Base-by-base conservation (phyloP, 2,888 invertebrate species). In the Aspidiotus rigidus region DNA sequence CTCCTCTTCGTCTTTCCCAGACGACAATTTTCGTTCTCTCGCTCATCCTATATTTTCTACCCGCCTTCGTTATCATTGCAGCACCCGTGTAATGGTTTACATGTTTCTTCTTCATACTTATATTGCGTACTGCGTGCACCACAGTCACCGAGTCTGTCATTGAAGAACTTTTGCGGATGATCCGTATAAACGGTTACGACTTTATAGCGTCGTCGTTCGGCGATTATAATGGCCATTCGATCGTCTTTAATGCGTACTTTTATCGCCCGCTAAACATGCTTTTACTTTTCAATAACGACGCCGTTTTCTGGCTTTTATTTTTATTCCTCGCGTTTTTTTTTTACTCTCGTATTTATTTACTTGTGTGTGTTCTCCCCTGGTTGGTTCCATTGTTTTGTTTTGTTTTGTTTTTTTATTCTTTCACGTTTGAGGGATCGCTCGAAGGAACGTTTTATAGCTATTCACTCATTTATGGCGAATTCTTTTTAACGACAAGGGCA, bases 221-320 rank as follows among this genome's bases (percentile, higher is more conserved):
- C 67, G 67, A 67, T 67, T 67, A 59, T 67, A 67, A 59, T 17
- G 44, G 67, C 42, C 59, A 60, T 67, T 67, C 67, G 67, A 67
- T 67, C 67, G 67, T 49, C 67, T 67, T 57, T 59, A 67, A 67
- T 49, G 67, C 59, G 67, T 59, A 59, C 60, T 67, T 67, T 67
- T 67, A 67, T 67, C 67, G 59, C 49, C 59, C 59, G 67, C 67
- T 67, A 59, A 67, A 67, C 59, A 67, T 67, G 67, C 67, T 60
- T 49, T 59, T 67, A 67, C 59, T 67, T 59, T 67, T 67, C 59
- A 67, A 67, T 59, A 66, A 66, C 64, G 64, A 56, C 59, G 59
- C 28, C 59, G 59, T 59, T 59, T 28, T 59, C 49, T 49, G n/a
- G 49, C 49, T 49, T 49, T 49, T 49, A 49, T 49, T 49, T 49